Evolutionary conservation across 2,888 invertebrate genomes (phyloP), one percentile per base, ranked within the genome.

Genomic region (Hemithea aestivaria): DNA sequence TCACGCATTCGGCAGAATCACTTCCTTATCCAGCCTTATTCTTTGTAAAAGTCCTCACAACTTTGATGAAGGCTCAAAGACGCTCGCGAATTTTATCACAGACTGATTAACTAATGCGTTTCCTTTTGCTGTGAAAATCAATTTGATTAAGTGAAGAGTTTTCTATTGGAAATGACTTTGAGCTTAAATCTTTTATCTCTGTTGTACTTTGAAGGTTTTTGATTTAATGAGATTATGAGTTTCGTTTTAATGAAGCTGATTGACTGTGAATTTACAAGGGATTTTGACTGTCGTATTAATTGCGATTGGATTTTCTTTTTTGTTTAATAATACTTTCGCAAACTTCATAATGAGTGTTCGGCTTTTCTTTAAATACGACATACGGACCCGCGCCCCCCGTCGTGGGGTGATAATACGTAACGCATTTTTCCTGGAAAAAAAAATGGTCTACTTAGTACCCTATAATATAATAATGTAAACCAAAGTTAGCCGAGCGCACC

Each of bases 121-220:
- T 38, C 39, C 31, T 34, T 45, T 45, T 43, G 45, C 43, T 35
- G 36, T 45, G 23, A 38, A 30, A 45, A 43, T 50, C 45, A 50
- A 43, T 50, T 45, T 37, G 44, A 49, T 36, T 47, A 42, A 50
- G 45, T 45, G 45, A 47, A 47, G 47, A 50, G 50, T 50, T 49
- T 30, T 44, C 39, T 24, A 34, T 41, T 39, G 26, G 27, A 38
- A 24, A 27, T 40, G 42, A 45, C 40, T 45, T 45, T 37, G 10
- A 43, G 38, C 35, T 22, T 29, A 34, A 20, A 37, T 42, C 34
- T 38, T 32, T 34, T 25, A 35, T 35, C 35, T 37, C 38, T 43
- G 35, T 37, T 27, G 33, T 30, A 25, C 26, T 40, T 21, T 30
- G 27, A 20, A 25, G 37, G 24, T 12, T 22, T 28, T 16, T 28